phyloP scores from a whole-genome alignment of 23 tunicate species.

The Diplosoma virens region DNA sequence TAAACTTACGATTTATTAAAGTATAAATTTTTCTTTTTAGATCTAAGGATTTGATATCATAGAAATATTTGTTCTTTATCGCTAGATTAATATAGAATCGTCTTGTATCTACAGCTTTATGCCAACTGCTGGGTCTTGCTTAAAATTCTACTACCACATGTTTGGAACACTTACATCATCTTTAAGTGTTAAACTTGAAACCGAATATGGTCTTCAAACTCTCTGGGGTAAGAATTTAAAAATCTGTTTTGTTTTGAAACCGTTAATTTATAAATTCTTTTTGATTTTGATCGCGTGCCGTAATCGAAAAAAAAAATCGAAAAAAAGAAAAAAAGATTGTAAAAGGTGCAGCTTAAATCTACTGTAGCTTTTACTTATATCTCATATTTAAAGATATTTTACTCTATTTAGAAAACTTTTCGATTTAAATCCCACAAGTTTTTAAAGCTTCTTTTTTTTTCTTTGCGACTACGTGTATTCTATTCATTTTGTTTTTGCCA shows the following conservation, averaged over 20 bases:
- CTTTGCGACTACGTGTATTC: too few species aligned
- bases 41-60: neutral
- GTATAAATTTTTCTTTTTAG: neutral
- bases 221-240: conserved; percentile 35
- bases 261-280: neutral
- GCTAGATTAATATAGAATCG: neutral
- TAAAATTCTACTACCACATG: conserved; percentile 88
- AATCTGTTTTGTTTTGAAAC: neutral
- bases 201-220: conserved; percentile 50
- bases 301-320: too few species aligned
- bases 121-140: conserved; percentile 68
- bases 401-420: too few species aligned
- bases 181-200: conserved; percentile 53
- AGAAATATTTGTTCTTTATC: neutral
- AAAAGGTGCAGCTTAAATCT: too few species aligned
- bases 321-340: too few species aligned
- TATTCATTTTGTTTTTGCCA: too few species aligned
- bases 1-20: neutral
- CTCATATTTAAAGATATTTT: too few species aligned
- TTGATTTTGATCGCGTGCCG: too few species aligned
- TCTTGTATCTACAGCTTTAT: conserved; percentile 32
- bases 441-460: too few species aligned
- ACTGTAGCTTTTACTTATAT: too few species aligned
- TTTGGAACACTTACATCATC: conserved; percentile 39
- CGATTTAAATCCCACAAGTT: too few species aligned